Conservation (phyloP, 2,113 vertebrate species). For the Mirounga angustirostris region DNA sequence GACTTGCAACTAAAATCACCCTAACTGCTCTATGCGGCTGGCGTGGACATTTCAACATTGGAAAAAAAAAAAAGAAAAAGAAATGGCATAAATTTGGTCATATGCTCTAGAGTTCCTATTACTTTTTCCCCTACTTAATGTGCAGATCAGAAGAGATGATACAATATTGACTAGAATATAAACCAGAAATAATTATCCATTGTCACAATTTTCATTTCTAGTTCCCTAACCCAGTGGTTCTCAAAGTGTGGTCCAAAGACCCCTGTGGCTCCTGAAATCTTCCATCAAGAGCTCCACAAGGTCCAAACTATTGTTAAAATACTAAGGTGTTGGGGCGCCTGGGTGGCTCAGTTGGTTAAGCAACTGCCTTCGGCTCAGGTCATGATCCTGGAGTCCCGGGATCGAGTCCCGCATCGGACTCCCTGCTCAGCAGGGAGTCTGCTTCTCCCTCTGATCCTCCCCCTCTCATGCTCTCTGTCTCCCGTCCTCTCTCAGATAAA, state of each 20-base stretch:
- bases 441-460: too few species aligned
- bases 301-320: neutral
- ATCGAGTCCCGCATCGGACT: too few species aligned
- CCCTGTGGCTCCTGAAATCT: neutral
- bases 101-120: neutral
- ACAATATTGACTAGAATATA: neutral
- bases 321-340: neutral
- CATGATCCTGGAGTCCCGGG: too few species aligned
- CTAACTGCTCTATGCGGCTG: neutral
- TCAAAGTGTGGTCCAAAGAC: neutral
- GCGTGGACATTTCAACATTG: neutral
- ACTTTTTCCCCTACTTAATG: neutral
- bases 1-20: neutral
- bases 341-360: too few species aligned
- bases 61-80: neutral
- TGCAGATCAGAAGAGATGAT: neutral
- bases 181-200: neutral
- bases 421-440: too few species aligned
- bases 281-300: neutral
- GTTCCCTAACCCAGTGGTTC: neutral
- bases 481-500: too few species aligned
- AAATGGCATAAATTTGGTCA: neutral
- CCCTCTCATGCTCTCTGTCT: too few species aligned
- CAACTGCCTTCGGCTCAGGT: too few species aligned
- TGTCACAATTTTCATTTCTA: neutral